Conservation (phyloP, 2,888 invertebrate species). For the Eilema griseolum region DNA sequence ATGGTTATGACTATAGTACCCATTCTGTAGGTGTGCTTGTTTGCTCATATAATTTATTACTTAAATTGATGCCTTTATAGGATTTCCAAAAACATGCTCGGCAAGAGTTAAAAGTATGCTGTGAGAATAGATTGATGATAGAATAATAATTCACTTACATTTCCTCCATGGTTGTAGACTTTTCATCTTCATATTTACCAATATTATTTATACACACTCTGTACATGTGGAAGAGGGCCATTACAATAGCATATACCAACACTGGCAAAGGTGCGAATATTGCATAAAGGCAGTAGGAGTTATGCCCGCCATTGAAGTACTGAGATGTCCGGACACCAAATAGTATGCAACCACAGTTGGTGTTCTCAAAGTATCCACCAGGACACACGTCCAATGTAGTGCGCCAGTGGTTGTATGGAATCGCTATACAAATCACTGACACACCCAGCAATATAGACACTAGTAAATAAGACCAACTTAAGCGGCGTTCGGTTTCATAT, state of each 20-base stretch:
- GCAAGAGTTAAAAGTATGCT: no score
- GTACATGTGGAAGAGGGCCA: conserved; percentile 90
- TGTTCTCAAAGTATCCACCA: conserved; percentile 84
- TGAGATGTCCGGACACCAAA: conserved; percentile 88
- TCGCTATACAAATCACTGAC: conserved; percentile 84
- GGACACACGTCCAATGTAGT: conserved; percentile 89
- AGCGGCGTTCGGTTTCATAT: conserved; percentile 73
- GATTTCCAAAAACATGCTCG: no score
- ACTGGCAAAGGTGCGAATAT: conserved; percentile 89
- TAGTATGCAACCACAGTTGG: conserved; percentile 90
- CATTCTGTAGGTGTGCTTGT: no score
- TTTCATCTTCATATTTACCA: conserved; percentile 84
- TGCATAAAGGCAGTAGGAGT: conserved; percentile 89
- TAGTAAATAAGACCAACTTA: conserved; percentile 74
- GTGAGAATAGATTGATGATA: no score
- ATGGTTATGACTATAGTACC: no score
- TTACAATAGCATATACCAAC: conserved; percentile 88
- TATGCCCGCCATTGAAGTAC: conserved; percentile 89
- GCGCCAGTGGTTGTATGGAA: conserved; percentile 90
- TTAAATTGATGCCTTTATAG: no score
- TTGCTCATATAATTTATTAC: no score
- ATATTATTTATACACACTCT: conserved; percentile 88
- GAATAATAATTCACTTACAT: conserved; percentile 80
- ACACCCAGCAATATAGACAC: conserved; percentile 67
- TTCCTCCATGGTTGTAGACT: conserved; percentile 80